A percentile compares a stretch with the other conserved stretches of the same genome.
phyloP scores from a whole-genome alignment of 1,140 invertebrate genomes.

The Platorchestia sp. region DNA sequence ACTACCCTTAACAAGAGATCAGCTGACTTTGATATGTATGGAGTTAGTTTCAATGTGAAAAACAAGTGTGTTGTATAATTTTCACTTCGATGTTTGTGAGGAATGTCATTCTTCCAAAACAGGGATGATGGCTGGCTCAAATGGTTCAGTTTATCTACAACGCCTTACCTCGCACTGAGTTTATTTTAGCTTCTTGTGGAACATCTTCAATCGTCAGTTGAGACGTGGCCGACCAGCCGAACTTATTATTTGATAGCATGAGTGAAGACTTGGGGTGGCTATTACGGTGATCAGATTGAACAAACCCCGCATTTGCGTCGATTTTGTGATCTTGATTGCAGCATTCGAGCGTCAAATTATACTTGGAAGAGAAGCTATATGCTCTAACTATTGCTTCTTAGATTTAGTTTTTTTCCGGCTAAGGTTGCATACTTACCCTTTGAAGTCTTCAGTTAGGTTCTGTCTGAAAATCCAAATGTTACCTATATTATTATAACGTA shows the following conservation, averaged over 20 bases:
- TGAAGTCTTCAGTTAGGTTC: neutral
- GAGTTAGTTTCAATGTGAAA: no score
- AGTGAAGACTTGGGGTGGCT: neutral
- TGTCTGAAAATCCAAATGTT: neutral
- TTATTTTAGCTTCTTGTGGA: neutral
- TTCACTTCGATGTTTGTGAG: neutral
- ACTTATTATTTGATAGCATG: neutral
- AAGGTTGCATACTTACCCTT: neutral
- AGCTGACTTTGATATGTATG: no score
- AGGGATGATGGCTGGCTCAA: neutral
- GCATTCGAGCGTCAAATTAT: neutral
- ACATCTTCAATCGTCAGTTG: neutral
- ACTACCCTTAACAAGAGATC: no score
- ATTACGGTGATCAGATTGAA: neutral
- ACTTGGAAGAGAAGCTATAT: neutral
- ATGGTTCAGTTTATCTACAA: neutral
- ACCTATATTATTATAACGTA: no score
- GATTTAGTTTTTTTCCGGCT: neutral
- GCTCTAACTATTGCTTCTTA: neutral
- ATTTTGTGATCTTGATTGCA: neutral
- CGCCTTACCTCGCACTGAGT: neutral
- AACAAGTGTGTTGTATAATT: no score
- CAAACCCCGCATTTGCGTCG: neutral
- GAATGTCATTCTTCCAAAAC: neutral
- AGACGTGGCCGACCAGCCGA: neutral